A percentile compares a stretch with the other conserved stretches of the same genome.
phyloP scores from a whole-genome alignment of 2,113 vertebrate genomes.

The Zeus faber region DNA sequence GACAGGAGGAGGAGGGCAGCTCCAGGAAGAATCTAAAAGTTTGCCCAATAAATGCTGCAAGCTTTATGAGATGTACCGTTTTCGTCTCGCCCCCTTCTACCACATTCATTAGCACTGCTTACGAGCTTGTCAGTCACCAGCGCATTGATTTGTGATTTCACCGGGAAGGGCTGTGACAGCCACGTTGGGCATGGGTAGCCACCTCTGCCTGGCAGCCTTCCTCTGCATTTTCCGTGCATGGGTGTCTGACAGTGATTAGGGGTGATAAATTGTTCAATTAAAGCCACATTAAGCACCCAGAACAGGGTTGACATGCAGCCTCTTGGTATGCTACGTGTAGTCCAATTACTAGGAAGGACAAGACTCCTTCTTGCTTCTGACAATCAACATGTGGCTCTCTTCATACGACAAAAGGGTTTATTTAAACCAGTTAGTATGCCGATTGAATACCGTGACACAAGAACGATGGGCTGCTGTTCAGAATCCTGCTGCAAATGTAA shows the following conservation, averaged over 20 bases:
- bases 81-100: constrained; percentile 12
- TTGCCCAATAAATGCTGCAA: constrained; percentile 50
- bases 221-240: constrained; percentile 41
- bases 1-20: constrained; percentile 27
- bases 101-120: constrained; percentile 38
- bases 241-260: constrained; percentile 66
- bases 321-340: constrained; percentile 45
- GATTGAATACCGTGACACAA: constrained; percentile 40
- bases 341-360: constrained; percentile 66
- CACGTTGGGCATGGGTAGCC: constrained; percentile 4
- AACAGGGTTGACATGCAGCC: constrained; percentile 41
- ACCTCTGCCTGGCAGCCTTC: constrained; percentile 30
- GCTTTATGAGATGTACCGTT: constrained; percentile 49
- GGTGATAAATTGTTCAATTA: constrained; percentile 75
- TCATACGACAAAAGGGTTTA: constrained; percentile 59
- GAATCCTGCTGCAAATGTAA: no score
- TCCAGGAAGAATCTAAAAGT: constrained; percentile 65
- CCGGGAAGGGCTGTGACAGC: constrained; percentile 31
- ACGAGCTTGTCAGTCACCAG: constrained; percentile 35
- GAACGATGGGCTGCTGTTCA: constrained; percentile 37
- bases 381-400: constrained; percentile 58
- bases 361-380: constrained; percentile 52
- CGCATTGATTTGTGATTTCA: constrained; percentile 36
- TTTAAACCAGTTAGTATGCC: constrained; percentile 43
- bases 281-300: constrained; percentile 61